Evolutionary conservation across 2,888 invertebrate species (phyloP).

Genomic region (Limnephilus marmoratus): DNA sequence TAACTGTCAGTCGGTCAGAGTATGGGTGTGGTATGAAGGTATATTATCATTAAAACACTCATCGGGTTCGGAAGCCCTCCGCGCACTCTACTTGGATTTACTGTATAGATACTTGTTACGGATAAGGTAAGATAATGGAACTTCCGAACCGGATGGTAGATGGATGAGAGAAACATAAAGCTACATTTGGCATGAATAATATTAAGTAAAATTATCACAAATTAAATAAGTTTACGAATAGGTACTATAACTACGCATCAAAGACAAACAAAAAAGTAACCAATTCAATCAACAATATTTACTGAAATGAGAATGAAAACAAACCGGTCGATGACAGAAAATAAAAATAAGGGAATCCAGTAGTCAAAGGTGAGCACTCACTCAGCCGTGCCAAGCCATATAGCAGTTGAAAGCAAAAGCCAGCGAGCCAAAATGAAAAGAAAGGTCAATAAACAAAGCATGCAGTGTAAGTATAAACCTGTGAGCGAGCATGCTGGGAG

Average conservation of each 20-base stretch:
- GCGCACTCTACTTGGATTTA: background rate
- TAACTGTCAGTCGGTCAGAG: slow-evolving; percentile 18
- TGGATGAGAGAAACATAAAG: slow-evolving; percentile 60
- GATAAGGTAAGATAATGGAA: background rate
- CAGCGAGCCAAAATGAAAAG: slow-evolving; percentile 60
- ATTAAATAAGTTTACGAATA: slow-evolving; percentile 36
- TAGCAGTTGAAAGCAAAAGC: slow-evolving; percentile 57
- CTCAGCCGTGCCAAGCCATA: slow-evolving; percentile 64
- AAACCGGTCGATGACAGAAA: slow-evolving; percentile 44
- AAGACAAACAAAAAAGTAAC: slow-evolving; percentile 53
- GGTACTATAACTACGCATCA: slow-evolving; percentile 46
- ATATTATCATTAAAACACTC: slow-evolving; percentile 26
- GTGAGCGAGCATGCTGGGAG: slow-evolving; percentile 52
- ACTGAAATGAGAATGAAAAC: slow-evolving; percentile 56
- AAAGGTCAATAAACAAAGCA: slow-evolving; percentile 54
- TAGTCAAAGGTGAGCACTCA: slow-evolving; percentile 65
- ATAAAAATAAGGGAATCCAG: slow-evolving; percentile 47
- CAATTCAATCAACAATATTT: slow-evolving; percentile 46
- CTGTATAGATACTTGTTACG: too few species aligned
- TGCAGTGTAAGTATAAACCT: slow-evolving; percentile 48
- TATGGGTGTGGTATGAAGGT: slow-evolving; percentile 56
- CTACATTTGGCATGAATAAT: slow-evolving; percentile 58
- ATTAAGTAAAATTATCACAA: slow-evolving; percentile 44
- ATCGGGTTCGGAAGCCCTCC: slow-evolving; percentile 49
- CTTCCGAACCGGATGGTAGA: slow-evolving; percentile 52